These are phyloP conservation scores for Yponomeuta sedellus DNA, from an alignment of 2,888 invertebrate genomes.

Conservation along the genomic window DNA sequence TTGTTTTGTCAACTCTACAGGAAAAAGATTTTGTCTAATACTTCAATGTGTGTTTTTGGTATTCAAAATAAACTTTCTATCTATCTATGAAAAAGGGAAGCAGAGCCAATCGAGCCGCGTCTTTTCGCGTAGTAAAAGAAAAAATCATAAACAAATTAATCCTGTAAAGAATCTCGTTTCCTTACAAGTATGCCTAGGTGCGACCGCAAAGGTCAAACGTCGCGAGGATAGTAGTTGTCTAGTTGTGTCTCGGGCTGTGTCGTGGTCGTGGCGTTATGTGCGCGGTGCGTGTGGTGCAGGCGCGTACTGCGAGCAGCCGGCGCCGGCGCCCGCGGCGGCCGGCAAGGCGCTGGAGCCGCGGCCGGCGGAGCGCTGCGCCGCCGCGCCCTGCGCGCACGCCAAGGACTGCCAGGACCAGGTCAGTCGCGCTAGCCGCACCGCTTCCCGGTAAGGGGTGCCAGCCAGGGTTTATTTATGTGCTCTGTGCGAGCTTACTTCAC, in stretches of 20 bases:
- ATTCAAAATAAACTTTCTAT: too few species aligned
- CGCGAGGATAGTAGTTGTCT: not conserved
- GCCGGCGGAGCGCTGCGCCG: conserved; percentile 60
- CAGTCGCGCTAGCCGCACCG: conserved; percentile 51
- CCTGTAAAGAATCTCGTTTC: too few species aligned
- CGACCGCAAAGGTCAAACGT: too few species aligned
- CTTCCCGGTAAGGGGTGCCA: not conserved
- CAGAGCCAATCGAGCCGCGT: too few species aligned
- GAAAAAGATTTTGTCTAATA: too few species aligned
- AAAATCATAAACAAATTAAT: too few species aligned
- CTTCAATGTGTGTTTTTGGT: too few species aligned
- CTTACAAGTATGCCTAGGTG: too few species aligned
- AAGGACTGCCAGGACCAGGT: conserved; percentile 78
- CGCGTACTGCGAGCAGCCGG: conserved; percentile 73
- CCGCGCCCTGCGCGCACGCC: conserved; percentile 79
- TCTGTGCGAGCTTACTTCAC: not conserved
- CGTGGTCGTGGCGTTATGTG: conserved; percentile 29
- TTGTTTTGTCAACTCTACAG: too few species aligned
- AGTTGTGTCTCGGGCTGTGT: conserved; percentile 12
- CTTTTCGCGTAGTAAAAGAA: too few species aligned
- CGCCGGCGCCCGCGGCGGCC: conserved; percentile 35
- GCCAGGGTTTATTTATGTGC: not conserved
- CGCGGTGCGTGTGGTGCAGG: conserved; percentile 64
- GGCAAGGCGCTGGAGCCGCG: conserved; percentile 59
- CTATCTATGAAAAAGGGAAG: too few species aligned